These are phyloP conservation scores for Novumbra hubbsi DNA, from an alignment of 2,797 vertebrate species.

Conservation along the genomic window DNA sequence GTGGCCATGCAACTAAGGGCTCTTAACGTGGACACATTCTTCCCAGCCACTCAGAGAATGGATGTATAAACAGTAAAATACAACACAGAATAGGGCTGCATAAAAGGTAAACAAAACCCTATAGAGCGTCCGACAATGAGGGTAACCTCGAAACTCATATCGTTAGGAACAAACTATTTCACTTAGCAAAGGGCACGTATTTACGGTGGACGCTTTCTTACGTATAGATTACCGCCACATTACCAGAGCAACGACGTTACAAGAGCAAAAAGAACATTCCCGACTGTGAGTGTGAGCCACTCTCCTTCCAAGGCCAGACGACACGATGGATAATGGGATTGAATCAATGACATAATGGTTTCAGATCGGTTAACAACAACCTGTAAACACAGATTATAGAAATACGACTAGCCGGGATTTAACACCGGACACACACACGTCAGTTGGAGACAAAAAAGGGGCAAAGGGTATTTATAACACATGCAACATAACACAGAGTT, in stretches of 20 bases:
- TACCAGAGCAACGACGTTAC: not conserved
- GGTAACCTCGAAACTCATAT: not conserved
- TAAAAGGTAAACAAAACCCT: not conserved
- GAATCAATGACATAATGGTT: too few relatives aligned
- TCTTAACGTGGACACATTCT: not conserved
- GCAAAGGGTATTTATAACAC: too few relatives aligned
- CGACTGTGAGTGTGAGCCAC: not conserved
- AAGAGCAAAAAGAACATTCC: not conserved
- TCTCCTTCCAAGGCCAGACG: not conserved
- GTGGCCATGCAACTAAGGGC: not conserved
- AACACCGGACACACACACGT: not conserved
- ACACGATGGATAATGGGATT: not conserved
- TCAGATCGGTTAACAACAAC: too few relatives aligned
- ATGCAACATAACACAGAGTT: too few relatives aligned
- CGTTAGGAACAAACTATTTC: not conserved
- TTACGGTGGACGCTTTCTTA: not conserved
- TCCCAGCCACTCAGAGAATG: too few relatives aligned
- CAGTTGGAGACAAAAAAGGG: too few relatives aligned
- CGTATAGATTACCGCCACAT: not conserved
- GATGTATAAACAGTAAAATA: too few relatives aligned
- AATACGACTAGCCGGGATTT: not conserved
- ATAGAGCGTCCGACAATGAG: not conserved
- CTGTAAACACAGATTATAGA: not conserved
- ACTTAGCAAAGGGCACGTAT: too few relatives aligned
- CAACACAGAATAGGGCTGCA: too few relatives aligned